These are phyloP conservation scores for Drosophila kurseongensis DNA, from an alignment of 1,140 invertebrate genomes.

Conservation along the genomic window DNA sequence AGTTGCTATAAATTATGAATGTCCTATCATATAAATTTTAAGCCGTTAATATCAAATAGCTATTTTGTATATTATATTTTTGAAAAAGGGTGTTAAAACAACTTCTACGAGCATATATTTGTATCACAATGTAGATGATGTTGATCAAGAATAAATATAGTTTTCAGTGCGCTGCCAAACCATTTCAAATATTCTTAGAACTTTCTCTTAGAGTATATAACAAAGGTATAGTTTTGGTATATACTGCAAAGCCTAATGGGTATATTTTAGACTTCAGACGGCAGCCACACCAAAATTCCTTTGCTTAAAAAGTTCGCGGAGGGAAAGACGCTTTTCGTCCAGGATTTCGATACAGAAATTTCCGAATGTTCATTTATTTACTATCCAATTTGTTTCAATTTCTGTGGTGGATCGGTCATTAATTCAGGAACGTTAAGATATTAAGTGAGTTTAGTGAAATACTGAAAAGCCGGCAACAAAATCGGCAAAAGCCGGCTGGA, in stretches of 20 bases:
- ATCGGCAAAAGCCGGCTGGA: neutral
- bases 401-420: too few relatives aligned
- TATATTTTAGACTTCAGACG: neutral
- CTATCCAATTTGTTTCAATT: too few relatives aligned
- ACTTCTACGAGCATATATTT: too few relatives aligned
- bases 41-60: too few relatives aligned
- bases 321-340: neutral
- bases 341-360: neutral
- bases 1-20: too few relatives aligned
- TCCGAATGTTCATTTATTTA: neutral
- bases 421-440: neutral
- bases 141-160: too few relatives aligned
- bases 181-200: neutral
- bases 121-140: too few relatives aligned
- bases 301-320: neutral
- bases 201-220: neutral
- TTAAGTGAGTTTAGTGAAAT: neutral
- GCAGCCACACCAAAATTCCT: slow-evolving; percentile 1
- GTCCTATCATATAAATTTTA: too few relatives aligned
- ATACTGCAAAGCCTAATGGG: neutral
- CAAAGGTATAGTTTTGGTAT: neutral
- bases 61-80: too few relatives aligned
- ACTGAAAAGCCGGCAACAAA: too few relatives aligned
- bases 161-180: neutral
- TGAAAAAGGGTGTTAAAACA: too few relatives aligned